Conservation (phyloP, 1,140 invertebrate genomes). For the Aplysia californica region DNA sequence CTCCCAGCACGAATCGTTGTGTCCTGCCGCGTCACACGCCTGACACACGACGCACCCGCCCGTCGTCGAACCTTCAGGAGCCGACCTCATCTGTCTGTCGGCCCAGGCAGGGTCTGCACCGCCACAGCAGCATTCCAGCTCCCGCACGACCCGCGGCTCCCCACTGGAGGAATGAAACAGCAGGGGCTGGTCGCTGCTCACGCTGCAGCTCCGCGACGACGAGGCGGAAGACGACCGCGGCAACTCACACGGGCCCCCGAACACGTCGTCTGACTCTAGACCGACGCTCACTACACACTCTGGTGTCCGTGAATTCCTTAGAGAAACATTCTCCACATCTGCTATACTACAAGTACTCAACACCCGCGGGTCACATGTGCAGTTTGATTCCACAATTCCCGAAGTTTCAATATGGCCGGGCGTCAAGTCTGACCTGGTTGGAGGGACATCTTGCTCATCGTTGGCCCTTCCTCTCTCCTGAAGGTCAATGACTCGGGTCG, state of each 20-base stretch:
- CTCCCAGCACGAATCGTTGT: not conserved
- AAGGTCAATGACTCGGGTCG: slow-evolving; percentile 24
- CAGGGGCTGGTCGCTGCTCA: slow-evolving; percentile 11
- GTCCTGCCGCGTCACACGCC: not conserved
- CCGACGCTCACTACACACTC: not conserved
- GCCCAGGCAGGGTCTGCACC: not conserved
- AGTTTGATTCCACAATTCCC: no score
- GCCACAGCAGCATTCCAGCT: not conserved
- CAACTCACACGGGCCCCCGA: not conserved
- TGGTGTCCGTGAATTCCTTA: not conserved
- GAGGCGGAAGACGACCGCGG: not conserved
- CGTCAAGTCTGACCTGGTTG: no score
- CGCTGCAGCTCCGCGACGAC: slow-evolving; percentile 3
- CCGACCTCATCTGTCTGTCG: not conserved
- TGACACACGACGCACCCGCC: not conserved
- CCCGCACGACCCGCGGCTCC: not conserved
- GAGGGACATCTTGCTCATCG: no score
- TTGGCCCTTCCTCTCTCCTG: not conserved
- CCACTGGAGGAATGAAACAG: not conserved
- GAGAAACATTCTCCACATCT: no score
- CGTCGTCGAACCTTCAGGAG: not conserved
- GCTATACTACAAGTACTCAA: no score
- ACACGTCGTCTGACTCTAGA: not conserved
- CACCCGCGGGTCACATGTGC: no score
- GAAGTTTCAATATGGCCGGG: no score